These are phyloP conservation scores for Ptychobarbus kaznakovi DNA, from an alignment of 2,797 vertebrate species.

Conservation along the genomic window DNA sequence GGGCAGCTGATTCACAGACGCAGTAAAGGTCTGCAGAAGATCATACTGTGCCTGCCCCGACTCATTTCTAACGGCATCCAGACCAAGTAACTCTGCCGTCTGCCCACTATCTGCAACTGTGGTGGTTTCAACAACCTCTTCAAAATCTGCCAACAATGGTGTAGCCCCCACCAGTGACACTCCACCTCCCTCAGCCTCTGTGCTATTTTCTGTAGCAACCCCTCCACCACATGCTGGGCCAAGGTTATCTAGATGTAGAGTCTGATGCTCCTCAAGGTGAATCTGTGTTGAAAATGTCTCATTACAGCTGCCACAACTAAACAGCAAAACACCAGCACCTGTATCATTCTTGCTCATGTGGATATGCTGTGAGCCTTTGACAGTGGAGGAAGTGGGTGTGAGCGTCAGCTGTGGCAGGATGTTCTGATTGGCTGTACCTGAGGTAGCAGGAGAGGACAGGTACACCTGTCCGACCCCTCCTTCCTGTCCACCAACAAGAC, in stretches of 20 bases:
- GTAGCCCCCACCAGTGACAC: slow-evolving; percentile 78
- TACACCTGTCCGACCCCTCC: slow-evolving; percentile 79
- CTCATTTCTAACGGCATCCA: slow-evolving; percentile 65
- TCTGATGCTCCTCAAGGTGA: slow-evolving; percentile 86
- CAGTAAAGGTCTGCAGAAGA: slow-evolving; percentile 81
- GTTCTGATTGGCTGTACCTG: slow-evolving; percentile 64
- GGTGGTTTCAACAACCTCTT: slow-evolving; percentile 85
- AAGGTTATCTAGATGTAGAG: slow-evolving; percentile 72
- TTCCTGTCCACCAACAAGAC: slow-evolving; percentile 78
- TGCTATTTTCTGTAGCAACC: slow-evolving; percentile 58
- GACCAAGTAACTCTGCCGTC: slow-evolving; percentile 75
- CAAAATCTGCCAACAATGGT: slow-evolving; percentile 81
- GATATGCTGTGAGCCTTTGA: slow-evolving; percentile 75
- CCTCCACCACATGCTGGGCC: slow-evolving; percentile 59
- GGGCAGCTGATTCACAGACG: slow-evolving; percentile 74
- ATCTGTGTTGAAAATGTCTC: slow-evolving; percentile 86
- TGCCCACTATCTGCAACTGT: slow-evolving; percentile 78
- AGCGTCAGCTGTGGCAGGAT: slow-evolving; percentile 75
- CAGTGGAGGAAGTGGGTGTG: slow-evolving; percentile 63
- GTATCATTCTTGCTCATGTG: slow-evolving; percentile 76
- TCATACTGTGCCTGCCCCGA: slow-evolving; percentile 79
- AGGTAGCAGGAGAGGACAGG: slow-evolving; percentile 65
- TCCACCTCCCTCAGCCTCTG: slow-evolving; percentile 69
- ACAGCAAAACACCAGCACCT: slow-evolving; percentile 82
- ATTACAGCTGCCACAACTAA: slow-evolving; percentile 86